Conservation (phyloP, 2,888 invertebrate species). For the Stenolophus ochropezus region DNA sequence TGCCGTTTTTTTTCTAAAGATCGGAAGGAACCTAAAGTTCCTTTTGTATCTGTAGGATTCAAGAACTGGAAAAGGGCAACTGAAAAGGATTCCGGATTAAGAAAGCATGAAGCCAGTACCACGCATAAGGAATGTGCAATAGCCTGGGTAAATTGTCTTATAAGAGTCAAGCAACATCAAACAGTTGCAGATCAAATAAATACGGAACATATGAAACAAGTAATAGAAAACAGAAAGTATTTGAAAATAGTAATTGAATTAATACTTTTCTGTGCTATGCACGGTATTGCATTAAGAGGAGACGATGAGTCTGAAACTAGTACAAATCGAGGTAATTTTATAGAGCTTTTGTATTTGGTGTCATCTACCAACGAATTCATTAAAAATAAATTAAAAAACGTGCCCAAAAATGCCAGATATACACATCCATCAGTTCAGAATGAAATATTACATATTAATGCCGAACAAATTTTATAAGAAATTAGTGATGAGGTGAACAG, state of each 20-base stretch:
- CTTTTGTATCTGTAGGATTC: neutral
- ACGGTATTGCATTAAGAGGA: neutral
- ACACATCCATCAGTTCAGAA: constrained; percentile 50
- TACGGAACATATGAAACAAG: neutral
- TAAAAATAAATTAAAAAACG: neutral
- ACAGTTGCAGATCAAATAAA: neutral
- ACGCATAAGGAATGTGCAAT: neutral
- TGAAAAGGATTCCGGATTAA: neutral
- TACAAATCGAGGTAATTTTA: neutral
- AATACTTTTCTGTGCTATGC: neutral
- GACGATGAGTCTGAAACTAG: neutral
- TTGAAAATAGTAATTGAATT: neutral
- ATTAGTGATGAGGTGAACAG: neutral
- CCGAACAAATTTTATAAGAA: constrained; percentile 44
- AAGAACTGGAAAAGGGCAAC: constrained; percentile 5
- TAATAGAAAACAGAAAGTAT: neutral
- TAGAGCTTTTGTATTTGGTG: neutral
- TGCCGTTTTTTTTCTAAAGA: neutral
- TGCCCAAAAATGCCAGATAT: constrained; percentile 51
- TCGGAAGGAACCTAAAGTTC: neutral
- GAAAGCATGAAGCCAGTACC: neutral
- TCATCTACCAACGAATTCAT: neutral
- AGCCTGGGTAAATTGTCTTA: neutral
- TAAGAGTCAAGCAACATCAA: neutral
- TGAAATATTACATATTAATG: constrained; percentile 48